Percentiles rank a stretch among this genome's conserved stretches.
phyloP scores from a whole-genome alignment of 1,140 invertebrate species.

The Bombus pyrosoma region DNA sequence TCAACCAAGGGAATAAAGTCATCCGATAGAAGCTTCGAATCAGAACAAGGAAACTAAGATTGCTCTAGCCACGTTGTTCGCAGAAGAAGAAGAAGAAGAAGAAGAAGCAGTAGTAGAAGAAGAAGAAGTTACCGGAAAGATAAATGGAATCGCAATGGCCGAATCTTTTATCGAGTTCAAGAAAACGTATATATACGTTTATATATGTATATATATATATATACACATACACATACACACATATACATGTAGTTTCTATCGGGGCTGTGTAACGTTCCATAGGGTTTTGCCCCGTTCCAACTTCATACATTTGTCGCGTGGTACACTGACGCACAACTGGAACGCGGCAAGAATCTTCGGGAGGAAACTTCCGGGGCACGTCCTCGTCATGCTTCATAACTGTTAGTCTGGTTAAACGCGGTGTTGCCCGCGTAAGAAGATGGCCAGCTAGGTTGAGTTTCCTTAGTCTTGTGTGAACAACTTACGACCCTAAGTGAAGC shows the following conservation, averaged over 20 bases:
- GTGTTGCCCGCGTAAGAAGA: not conserved
- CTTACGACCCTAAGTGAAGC: not conserved
- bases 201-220: not conserved
- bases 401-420: slow-evolving; percentile 53
- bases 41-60: not conserved
- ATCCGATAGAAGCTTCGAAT: not conserved
- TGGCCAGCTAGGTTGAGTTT: not conserved
- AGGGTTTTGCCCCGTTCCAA: not conserved
- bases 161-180: slow-evolving; percentile 4
- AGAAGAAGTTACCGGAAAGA: not conserved
- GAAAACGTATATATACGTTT: too few relatives aligned
- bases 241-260: not conserved
- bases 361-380: slow-evolving; percentile 51
- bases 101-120: not conserved
- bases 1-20: not conserved
- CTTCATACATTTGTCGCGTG: slow-evolving; percentile 35
- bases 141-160: slow-evolving; percentile 3
- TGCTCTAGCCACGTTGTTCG: not conserved
- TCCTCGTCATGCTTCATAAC: slow-evolving; percentile 42
- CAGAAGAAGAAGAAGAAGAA: not conserved
- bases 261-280: not conserved
- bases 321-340: slow-evolving; percentile 35
- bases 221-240: too few relatives aligned
- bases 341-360: slow-evolving; percentile 23
- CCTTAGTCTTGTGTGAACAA: not conserved